Conservation (phyloP, 2,888 invertebrate species). For the Periphyllus acericola region DNA sequence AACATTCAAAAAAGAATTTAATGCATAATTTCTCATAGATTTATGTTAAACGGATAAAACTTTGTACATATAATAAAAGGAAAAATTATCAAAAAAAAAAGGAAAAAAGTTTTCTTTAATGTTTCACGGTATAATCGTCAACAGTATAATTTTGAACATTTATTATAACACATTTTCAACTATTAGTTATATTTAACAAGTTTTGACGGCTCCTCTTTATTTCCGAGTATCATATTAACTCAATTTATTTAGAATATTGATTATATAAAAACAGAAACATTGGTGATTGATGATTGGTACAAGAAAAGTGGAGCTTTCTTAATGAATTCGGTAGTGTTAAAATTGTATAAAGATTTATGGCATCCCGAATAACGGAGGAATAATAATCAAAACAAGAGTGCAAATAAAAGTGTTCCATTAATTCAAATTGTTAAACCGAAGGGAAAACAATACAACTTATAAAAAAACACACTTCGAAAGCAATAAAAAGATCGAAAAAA, state of each 20-base stretch:
- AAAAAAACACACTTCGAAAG: constrained; percentile 27
- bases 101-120: constrained; percentile 15
- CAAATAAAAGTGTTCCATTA: constrained; percentile 26
- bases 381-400: constrained; percentile 32
- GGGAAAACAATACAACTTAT: constrained; percentile 18
- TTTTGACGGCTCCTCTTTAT: constrained; percentile 16
- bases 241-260: constrained; percentile 24
- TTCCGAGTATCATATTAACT: constrained; percentile 37
- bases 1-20: neutral
- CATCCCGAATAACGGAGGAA: constrained; percentile 9
- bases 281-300: constrained; percentile 40
- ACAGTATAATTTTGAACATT: constrained; percentile 6
- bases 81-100: constrained; percentile 34
- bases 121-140: constrained; percentile 16
- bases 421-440: constrained; percentile 41
- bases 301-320: constrained; percentile 9
- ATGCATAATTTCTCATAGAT: constrained; percentile 17
- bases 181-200: constrained; percentile 24
- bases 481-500: constrained; percentile 12
- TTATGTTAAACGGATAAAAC: constrained; percentile 29
- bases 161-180: constrained; percentile 33
- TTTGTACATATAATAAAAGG: constrained; percentile 21
- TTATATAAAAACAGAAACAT: constrained; percentile 17
- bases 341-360: constrained; percentile 28
- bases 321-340: constrained; percentile 13